A percentile compares a stretch with the other conserved stretches of the same genome.
Evolutionary conservation across 2,113 vertebrate species (phyloP).

Genomic region (Gadus macrocephalus): DNA sequence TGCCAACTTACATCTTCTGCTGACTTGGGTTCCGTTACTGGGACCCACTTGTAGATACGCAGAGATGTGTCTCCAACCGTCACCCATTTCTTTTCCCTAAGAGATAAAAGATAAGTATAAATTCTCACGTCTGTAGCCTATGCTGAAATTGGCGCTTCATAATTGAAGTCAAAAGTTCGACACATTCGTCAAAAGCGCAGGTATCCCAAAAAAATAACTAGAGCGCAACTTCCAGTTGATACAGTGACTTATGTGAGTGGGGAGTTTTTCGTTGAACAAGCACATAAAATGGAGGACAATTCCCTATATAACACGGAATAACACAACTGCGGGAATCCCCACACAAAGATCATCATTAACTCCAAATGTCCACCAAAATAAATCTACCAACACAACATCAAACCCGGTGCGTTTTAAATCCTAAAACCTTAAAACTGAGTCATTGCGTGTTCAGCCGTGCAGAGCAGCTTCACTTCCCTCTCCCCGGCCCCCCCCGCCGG

Average conservation of each 20-base stretch:
- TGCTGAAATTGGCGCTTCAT: neutral
- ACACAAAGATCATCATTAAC: too few species aligned
- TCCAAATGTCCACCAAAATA: too few species aligned
- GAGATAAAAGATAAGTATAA: neutral
- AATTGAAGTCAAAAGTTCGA: too few species aligned
- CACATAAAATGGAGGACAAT: too few species aligned
- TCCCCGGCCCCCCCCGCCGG: conserved; percentile 71
- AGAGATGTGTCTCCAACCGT: conserved; percentile 96
- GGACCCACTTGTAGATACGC: conserved; percentile 98
- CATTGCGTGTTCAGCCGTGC: conserved; percentile 54
- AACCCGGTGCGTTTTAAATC: neutral
- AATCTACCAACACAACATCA: too few species aligned
- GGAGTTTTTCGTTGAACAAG: too few species aligned
- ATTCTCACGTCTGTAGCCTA: neutral
- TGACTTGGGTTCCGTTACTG: conserved; percentile 92
- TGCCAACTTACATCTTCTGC: conserved; percentile 86
- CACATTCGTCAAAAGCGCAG: too few species aligned
- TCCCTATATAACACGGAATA: too few species aligned
- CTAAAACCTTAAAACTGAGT: conserved; percentile 23
- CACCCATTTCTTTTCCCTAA: conserved; percentile 99
- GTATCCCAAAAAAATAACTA: too few species aligned
- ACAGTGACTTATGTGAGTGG: too few species aligned
- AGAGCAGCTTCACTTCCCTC: conserved; percentile 53
- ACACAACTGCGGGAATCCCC: too few species aligned
- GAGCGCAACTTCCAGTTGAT: too few species aligned